These are phyloP conservation scores for Eutrigla gurnardus DNA, from an alignment of 2,797 vertebrate genomes.

Conservation along the genomic window DNA sequence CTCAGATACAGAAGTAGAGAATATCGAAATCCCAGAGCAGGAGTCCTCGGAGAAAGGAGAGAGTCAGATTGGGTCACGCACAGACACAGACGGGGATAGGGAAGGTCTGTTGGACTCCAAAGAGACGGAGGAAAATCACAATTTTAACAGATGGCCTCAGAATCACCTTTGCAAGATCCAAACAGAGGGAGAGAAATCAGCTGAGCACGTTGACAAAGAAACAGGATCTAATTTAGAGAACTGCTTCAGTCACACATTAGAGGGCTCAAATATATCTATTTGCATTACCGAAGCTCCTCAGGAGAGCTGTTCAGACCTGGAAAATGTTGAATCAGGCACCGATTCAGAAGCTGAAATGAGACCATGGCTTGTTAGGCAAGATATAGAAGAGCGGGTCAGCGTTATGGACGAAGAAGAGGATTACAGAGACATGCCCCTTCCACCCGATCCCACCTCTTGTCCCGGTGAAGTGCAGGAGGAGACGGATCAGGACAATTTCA, in stretches of 20 bases:
- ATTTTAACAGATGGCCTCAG: conserved; percentile 79
- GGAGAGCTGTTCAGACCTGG: conserved; percentile 49
- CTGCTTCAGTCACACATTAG: conserved; percentile 36
- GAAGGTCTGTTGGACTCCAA: conserved; percentile 41
- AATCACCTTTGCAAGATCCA: conserved; percentile 51
- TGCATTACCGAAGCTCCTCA: conserved; percentile 56
- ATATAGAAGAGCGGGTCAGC: conserved; percentile 45
- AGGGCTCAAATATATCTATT: conserved; percentile 53
- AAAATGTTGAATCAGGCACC: conserved; percentile 57
- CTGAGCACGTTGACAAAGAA: conserved; percentile 38
- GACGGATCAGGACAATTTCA: conserved; percentile 75
- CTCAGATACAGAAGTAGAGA: conserved; percentile 75
- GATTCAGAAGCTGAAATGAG: conserved; percentile 49
- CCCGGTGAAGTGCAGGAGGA: conserved; percentile 66
- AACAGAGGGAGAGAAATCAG: conserved; percentile 40
- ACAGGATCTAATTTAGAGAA: conserved; percentile 42
- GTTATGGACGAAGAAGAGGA: conserved; percentile 47
- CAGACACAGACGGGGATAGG: conserved; percentile 32
- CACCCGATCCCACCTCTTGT: conserved; percentile 56
- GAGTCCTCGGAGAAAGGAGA: conserved; percentile 57
- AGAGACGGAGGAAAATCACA: conserved; percentile 78
- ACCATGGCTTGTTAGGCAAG: conserved; percentile 24
- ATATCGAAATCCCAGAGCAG: conserved; percentile 80
- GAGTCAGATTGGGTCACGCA: conserved; percentile 29
- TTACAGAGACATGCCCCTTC: conserved; percentile 42